Conservation (phyloP, 2,113 vertebrate genomes). For the Chloropsis hardwickii region DNA sequence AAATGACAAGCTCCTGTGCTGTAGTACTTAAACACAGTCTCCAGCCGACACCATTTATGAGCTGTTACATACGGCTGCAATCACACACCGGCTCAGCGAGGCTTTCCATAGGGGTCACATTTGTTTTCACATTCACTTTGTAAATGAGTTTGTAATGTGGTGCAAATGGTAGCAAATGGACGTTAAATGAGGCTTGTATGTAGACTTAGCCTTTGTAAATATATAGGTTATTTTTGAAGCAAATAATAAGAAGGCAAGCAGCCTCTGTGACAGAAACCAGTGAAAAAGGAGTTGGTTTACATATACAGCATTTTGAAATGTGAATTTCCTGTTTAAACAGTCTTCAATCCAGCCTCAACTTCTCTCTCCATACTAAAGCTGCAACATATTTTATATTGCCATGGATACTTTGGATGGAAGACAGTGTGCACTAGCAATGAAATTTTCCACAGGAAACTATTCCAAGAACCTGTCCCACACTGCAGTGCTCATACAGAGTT, state of each 20-base stretch:
- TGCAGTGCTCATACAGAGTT: neutral
- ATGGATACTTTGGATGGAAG: constrained; percentile 61
- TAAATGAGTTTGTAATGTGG: constrained; percentile 63
- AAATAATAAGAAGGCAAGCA: constrained; percentile 35
- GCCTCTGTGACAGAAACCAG: neutral
- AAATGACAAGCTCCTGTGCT: constrained; percentile 47
- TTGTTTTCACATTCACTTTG: constrained; percentile 55
- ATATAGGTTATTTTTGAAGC: constrained; percentile 45
- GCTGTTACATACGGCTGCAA: constrained; percentile 44
- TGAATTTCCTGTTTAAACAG: constrained; percentile 57
- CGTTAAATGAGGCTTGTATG: constrained; percentile 51
- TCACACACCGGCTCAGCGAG: constrained; percentile 7
- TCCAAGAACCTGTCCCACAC: constrained; percentile 63
- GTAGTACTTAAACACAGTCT: constrained; percentile 4
- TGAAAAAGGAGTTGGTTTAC: constrained; percentile 7
- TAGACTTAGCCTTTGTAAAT: constrained; percentile 42
- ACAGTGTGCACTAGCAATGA: constrained; percentile 43
- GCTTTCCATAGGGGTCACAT: constrained; percentile 40
- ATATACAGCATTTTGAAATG: constrained; percentile 21
- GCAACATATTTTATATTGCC: constrained; percentile 55
- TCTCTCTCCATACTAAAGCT: constrained; percentile 42
- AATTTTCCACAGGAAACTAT: constrained; percentile 53
- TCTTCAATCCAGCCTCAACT: constrained; percentile 40
- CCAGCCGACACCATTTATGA: constrained; percentile 37
- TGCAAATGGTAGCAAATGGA: constrained; percentile 62